phyloP scores from a whole-genome alignment of 2,888 invertebrate species.

The Stomorhina lunata region DNA sequence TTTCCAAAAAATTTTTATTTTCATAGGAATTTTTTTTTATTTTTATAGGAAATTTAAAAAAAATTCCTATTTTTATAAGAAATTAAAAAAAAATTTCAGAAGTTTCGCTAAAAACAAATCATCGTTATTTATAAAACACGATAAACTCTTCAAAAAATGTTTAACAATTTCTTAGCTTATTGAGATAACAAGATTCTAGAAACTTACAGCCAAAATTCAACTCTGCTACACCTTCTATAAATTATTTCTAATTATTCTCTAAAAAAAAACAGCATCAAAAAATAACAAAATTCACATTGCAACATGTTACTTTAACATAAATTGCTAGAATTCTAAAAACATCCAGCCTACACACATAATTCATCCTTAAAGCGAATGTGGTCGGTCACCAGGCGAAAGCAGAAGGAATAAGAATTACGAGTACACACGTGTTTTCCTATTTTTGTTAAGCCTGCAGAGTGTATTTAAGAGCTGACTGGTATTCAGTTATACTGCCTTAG shows the following conservation, averaged over 20 bases:
- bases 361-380: conserved; percentile 23
- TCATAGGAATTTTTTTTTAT: too few species aligned
- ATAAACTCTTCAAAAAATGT: conserved; percentile 10
- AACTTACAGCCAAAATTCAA: too few species aligned
- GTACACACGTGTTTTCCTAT: not conserved
- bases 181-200: conserved; percentile 36
- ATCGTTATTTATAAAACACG: too few species aligned
- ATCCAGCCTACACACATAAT: conserved; percentile 47
- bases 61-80: too few species aligned
- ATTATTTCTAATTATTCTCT: conserved; percentile 50
- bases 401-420: not conserved
- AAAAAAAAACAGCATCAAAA: conserved; percentile 5
- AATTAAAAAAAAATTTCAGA: too few species aligned
- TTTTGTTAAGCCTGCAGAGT: not conserved
- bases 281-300: conserved; percentile 42
- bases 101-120: too few species aligned
- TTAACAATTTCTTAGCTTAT: conserved; percentile 34
- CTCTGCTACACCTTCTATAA: too few species aligned
- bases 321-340: conserved; percentile 26
- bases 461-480: not conserved
- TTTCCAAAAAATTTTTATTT: too few species aligned
- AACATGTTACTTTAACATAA: conserved; percentile 37
- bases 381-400: not conserved
- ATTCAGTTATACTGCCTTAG: conserved; percentile 14
- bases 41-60: too few species aligned